Conservation (phyloP, 2,113 vertebrate genomes). For the Pionites leucogaster region DNA sequence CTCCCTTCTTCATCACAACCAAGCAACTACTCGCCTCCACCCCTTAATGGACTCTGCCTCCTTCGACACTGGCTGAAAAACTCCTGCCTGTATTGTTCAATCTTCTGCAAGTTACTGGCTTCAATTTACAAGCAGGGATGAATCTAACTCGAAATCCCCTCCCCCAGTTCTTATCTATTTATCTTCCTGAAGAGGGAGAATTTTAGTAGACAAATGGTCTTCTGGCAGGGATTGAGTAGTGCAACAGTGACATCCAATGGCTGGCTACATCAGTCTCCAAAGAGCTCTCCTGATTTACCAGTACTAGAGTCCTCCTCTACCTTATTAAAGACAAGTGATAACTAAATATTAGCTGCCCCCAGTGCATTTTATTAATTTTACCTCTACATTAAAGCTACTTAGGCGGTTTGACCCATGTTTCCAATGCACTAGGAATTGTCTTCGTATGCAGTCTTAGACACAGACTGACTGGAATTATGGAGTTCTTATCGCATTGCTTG, state of each 20-base stretch:
- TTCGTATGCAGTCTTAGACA: neutral
- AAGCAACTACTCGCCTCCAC: neutral
- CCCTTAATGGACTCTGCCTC: neutral
- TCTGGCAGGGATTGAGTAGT: constrained; percentile 34
- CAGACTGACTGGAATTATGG: neutral
- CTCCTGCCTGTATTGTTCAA: neutral
- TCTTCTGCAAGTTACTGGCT: neutral
- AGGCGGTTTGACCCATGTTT: neutral
- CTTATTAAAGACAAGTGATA: neutral
- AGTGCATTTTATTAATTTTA: neutral
- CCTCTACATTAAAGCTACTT: neutral
- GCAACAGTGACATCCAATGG: constrained; percentile 79
- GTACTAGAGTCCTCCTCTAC: neutral
- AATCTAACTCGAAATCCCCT: neutral
- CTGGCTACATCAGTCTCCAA: neutral
- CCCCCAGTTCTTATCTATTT: neutral
- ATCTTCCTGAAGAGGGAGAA: constrained; percentile 36
- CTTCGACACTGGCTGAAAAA: neutral
- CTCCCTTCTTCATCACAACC: neutral
- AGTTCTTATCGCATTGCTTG: neutral
- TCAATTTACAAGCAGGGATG: neutral
- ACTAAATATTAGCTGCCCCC: neutral
- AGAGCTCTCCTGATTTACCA: neutral
- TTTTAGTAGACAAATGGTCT: neutral
- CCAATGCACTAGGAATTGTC: neutral